A percentile compares a stretch with the other conserved stretches of the same genome.
Evolutionary conservation across 2,797 vertebrate species (phyloP).

Genomic region (Rhinogobio ventralis): DNA sequence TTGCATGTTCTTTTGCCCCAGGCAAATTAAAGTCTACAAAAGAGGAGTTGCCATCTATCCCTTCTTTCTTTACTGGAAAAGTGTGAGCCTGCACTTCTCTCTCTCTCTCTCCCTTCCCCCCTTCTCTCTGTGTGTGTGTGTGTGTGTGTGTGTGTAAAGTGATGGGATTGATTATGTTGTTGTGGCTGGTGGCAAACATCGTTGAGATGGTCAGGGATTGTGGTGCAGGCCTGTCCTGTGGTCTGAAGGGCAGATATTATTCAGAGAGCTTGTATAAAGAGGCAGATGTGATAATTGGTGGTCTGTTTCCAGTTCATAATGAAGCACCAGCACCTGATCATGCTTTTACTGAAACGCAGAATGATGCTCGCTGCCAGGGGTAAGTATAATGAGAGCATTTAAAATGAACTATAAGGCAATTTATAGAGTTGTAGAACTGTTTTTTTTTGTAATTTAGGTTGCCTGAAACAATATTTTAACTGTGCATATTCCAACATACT

Average conservation of each 20-base stretch:
- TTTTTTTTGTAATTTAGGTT: neutral
- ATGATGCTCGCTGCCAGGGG: conserved; percentile 50
- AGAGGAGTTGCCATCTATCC: conserved; percentile 47
- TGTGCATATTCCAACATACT: too few relatives aligned
- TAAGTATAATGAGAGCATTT: conserved; percentile 21
- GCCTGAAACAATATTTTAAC: too few relatives aligned
- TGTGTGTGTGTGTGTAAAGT: neutral
- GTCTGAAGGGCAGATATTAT: conserved; percentile 55
- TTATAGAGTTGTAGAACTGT: neutral
- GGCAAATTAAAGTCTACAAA: conserved; percentile 61
- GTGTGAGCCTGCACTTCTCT: conserved; percentile 17
- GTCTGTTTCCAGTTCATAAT: conserved; percentile 64
- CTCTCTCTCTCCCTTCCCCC: neutral
- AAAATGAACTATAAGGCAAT: neutral
- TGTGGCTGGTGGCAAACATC: conserved; percentile 60
- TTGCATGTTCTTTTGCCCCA: conserved; percentile 15
- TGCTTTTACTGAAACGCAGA: conserved; percentile 45
- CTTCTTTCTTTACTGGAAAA: conserved; percentile 31
- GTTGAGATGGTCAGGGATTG: conserved; percentile 36
- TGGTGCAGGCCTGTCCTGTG: conserved; percentile 50
- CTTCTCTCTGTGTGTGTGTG: too few relatives aligned
- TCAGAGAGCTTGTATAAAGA: conserved; percentile 63
- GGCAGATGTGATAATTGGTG: conserved; percentile 63
- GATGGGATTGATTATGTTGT: conserved; percentile 61
- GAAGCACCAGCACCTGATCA: conserved; percentile 57